A percentile compares a stretch with the other conserved stretches of the same genome.
These are phyloP conservation scores for Endotricha flammealis DNA, from an alignment of 2,888 invertebrate species.

Conservation along the genomic window DNA sequence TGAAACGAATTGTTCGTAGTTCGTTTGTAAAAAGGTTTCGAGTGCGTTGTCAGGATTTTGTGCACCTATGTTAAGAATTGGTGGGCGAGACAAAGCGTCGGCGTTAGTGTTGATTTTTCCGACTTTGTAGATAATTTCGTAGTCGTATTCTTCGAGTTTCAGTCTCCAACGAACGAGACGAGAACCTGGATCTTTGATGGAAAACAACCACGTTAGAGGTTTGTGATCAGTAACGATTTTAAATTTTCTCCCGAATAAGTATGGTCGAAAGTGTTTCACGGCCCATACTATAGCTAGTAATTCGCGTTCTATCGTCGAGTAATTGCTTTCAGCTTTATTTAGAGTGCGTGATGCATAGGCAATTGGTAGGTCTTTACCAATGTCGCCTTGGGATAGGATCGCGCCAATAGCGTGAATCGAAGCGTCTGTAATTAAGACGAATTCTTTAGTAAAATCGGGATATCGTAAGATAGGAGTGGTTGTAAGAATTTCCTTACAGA, in stretches of 20 bases:
- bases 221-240: too few species aligned
- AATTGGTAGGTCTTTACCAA: conserved; percentile 24
- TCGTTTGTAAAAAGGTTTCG: too few species aligned
- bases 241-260: too few species aligned
- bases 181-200: conserved; percentile 24
- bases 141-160: conserved; percentile 25
- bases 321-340: conserved; percentile 18
- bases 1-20: too few species aligned
- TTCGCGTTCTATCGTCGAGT: conserved; percentile 25
- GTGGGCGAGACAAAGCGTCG: conserved; percentile 18
- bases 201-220: conserved; percentile 27
- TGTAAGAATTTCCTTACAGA: conserved; percentile 17
- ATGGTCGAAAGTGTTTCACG: conserved; percentile 23
- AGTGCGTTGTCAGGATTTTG: neutral
- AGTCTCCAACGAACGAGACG: conserved; percentile 24
- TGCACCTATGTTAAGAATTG: neutral
- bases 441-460: conserved; percentile 33
- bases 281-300: conserved; percentile 23
- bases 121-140: conserved; percentile 29
- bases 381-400: conserved; percentile 27
- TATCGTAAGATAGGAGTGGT: conserved; percentile 33
- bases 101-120: conserved; percentile 29
- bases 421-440: conserved; percentile 29
- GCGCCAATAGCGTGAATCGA: conserved; percentile 27
- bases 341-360: conserved; percentile 15